These are phyloP conservation scores for Thymelicus lineola DNA, from an alignment of 2,888 invertebrate species.

Conservation along the genomic window DNA sequence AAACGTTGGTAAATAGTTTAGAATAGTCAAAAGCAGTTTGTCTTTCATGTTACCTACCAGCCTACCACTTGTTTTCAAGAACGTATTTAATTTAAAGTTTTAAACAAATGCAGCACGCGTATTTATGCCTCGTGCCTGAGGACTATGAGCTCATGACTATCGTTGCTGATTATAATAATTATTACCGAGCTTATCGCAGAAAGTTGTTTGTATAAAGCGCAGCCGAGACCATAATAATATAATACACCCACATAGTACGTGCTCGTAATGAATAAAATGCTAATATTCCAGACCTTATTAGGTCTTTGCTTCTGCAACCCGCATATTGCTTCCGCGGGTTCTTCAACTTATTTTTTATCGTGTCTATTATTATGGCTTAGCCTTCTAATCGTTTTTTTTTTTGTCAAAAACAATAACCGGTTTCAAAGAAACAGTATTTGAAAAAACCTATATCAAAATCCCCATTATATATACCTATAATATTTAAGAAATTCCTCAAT, in stretches of 20 bases:
- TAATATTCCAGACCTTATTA: neutral
- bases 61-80: neutral
- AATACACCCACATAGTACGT: conserved; percentile 3
- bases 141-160: conserved; percentile 4
- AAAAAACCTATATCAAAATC: no score
- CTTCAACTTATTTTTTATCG: no score
- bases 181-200: conserved; percentile 24
- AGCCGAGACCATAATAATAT: conserved; percentile 7
- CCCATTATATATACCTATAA: no score
- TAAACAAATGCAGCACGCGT: conserved; percentile 13
- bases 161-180: conserved; percentile 7
- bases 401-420: no score
- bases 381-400: no score
- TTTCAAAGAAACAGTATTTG: no score
- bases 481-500: no score
- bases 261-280: conserved; percentile 15
- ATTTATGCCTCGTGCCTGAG: conserved; percentile 3
- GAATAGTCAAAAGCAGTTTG: neutral
- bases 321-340: neutral
- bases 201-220: conserved; percentile 20
- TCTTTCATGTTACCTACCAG: neutral
- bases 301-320: neutral
- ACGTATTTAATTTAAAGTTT: no score
- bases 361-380: no score
- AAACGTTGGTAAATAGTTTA: neutral